A percentile compares a stretch with the other conserved stretches of the same genome.
Conservation (phyloP, 2,797 vertebrate genomes). For the Benthosema pterotum region DNA sequence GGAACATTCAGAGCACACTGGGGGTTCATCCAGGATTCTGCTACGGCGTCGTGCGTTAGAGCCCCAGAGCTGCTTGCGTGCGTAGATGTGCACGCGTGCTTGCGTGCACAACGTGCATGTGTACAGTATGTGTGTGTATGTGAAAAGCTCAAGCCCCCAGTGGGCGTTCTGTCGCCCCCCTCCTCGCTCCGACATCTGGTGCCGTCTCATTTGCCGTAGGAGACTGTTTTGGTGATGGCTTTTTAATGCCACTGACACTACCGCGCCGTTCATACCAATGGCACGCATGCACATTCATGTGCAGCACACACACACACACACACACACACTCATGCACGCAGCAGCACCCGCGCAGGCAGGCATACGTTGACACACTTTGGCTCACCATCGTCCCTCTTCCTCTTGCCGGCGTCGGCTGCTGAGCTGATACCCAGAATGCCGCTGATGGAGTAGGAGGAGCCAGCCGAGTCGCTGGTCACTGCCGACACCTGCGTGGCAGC, state of each 20-base stretch:
- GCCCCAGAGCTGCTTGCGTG: no score
- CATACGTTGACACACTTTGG: conserved; percentile 3
- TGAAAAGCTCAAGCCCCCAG: conserved; percentile 57
- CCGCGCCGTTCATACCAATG: conserved; percentile 37
- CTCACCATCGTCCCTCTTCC: conserved; percentile 96
- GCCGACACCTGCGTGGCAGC: conserved; percentile 94
- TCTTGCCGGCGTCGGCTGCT: conserved; percentile 90
- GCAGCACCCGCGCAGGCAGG: conserved; percentile 3
- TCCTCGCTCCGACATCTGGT: conserved; percentile 85
- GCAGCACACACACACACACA: conserved; percentile 6
- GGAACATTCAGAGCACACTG: conserved; percentile 34
- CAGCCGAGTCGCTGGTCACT: conserved; percentile 91
- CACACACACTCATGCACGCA: conserved; percentile 22
- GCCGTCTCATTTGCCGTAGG: conserved; percentile 80
- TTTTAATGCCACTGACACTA: conserved; percentile 78
- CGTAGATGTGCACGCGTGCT: no score
- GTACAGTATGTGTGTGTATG: conserved; percentile 11
- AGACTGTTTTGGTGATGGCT: conserved; percentile 79
- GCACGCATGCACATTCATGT: conserved; percentile 11
- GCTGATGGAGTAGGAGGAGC: conserved; percentile 98
- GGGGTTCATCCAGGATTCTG: conserved; percentile 55
- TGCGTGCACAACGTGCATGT: conserved; percentile 1
- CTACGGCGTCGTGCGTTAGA: conserved; percentile 42
- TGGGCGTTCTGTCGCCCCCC: conserved; percentile 70
- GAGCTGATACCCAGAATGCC: conserved; percentile 98